These are phyloP conservation scores for Rallus crepitans DNA, from an alignment of 2,797 vertebrate genomes.

Conservation along the genomic window DNA sequence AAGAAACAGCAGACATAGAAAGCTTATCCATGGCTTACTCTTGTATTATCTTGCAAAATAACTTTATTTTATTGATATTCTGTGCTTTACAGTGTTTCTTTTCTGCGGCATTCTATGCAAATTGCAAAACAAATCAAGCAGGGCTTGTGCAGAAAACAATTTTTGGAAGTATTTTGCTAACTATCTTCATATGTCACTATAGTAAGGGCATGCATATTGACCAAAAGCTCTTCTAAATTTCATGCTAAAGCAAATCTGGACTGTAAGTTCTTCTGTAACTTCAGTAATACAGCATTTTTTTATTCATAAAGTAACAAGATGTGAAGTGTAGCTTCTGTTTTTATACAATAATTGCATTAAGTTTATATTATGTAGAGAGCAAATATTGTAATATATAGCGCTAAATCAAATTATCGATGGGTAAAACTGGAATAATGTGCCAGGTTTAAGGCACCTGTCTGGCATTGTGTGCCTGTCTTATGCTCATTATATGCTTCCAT, in stretches of 20 bases:
- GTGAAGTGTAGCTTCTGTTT: background rate
- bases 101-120: background rate
- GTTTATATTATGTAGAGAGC: background rate
- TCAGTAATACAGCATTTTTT: background rate
- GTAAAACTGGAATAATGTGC: background rate
- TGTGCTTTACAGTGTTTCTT: background rate
- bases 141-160: background rate
- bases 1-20: background rate
- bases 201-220: background rate
- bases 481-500: background rate
- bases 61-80: background rate
- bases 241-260: background rate
- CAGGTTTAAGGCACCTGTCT: background rate
- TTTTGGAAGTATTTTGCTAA: background rate
- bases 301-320: background rate
- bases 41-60: background rate
- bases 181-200: background rate
- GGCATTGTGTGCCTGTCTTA: background rate
- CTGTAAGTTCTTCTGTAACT: background rate
- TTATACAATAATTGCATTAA: background rate
- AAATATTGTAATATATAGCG: background rate
- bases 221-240: background rate
- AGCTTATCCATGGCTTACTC: background rate
- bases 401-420: background rate
- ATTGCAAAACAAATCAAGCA: background rate